These are phyloP conservation scores for Grapholita molesta DNA, from an alignment of 1,140 invertebrate species.

Conservation along the genomic window DNA sequence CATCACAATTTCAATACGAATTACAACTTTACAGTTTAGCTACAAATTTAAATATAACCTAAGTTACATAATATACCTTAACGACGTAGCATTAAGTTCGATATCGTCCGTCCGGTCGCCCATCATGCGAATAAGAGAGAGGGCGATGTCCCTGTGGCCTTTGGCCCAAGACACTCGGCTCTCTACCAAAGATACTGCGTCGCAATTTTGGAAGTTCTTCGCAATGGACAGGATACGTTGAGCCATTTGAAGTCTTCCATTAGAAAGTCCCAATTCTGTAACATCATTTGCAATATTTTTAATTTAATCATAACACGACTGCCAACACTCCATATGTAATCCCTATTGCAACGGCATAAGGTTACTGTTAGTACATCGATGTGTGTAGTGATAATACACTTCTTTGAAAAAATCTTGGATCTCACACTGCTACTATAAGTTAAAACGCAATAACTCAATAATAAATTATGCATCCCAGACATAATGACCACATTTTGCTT, in stretches of 20 bases:
- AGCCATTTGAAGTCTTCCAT: conserved; percentile 58
- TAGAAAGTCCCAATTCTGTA: conserved; percentile 55
- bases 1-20: background rate
- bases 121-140: conserved; percentile 51
- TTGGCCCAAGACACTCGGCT: conserved; percentile 66
- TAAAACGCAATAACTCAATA: no score
- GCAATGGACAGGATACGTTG: conserved; percentile 52
- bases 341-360: no score
- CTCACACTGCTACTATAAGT: no score
- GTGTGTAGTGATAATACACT: no score
- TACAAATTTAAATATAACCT: background rate
- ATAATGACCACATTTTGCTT: no score
- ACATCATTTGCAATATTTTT: conserved; percentile 12
- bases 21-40: background rate
- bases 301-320: no score
- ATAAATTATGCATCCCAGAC: no score
- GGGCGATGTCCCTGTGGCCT: conserved; percentile 61
- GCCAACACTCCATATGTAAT: no score
- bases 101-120: conserved; percentile 30
- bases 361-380: no score
- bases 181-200: conserved; percentile 50
- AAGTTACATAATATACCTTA: conserved; percentile 39
- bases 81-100: conserved; percentile 43
- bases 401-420: no score
- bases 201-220: conserved; percentile 40